A percentile compares a stretch with the other conserved stretches of the same genome.
phyloP scores from a whole-genome alignment of 2,888 invertebrate species.

The Drosophila limbata region DNA sequence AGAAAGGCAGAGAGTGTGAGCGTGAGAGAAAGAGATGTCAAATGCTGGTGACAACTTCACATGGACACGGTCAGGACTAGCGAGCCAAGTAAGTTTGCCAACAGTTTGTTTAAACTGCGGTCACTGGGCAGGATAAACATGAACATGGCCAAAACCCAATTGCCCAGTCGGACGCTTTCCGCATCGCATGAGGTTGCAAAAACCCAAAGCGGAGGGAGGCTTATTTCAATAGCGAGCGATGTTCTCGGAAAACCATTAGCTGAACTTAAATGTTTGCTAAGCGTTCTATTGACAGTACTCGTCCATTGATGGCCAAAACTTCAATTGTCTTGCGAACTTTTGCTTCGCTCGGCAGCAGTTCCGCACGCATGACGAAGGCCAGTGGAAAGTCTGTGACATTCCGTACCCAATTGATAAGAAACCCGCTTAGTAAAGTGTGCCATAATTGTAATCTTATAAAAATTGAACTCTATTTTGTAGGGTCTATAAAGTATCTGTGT shows the following conservation, averaged over 20 bases:
- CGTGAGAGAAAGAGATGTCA: conserved; percentile 18
- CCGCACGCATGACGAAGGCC: background rate
- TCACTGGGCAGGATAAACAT: conserved; percentile 59
- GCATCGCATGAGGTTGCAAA: conserved; percentile 5
- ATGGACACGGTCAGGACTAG: conserved; percentile 12
- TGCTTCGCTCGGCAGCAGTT: background rate
- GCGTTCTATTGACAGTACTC: background rate
- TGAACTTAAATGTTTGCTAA: conserved; percentile 4
- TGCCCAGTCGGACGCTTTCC: conserved; percentile 21
- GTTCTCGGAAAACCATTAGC: background rate
- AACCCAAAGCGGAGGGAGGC: background rate
- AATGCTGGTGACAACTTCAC: conserved; percentile 66
- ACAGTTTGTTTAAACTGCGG: conserved; percentile 76
- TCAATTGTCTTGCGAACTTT: background rate
- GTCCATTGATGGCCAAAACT: background rate
- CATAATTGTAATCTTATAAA: conserved; percentile 3
- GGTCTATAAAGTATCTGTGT: background rate
- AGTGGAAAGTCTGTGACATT: background rate
- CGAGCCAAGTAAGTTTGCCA: conserved; percentile 38
- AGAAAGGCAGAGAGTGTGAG: background rate
- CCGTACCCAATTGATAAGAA: background rate
- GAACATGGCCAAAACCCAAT: conserved; percentile 19
- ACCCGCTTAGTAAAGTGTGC: background rate
- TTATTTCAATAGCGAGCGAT: conserved; percentile 5
- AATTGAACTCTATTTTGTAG: background rate